These are phyloP conservation scores for Scrobipalpa atriplicella DNA, from an alignment of 2,888 invertebrate genomes.

Conservation along the genomic window DNA sequence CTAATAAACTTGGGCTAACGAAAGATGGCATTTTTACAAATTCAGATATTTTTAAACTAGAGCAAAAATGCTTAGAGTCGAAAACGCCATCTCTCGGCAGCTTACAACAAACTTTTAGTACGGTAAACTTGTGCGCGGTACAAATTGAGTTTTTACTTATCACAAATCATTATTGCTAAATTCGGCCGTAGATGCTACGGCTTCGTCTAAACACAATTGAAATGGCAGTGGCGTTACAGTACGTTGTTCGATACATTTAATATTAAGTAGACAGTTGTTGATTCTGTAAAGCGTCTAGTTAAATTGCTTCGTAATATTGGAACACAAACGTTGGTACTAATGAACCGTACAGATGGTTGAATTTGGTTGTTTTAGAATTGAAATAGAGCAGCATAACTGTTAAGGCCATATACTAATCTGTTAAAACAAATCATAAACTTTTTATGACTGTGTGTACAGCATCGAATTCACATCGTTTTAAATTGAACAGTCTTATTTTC, in stretches of 20 bases:
- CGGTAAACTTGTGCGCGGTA: slow-evolving; percentile 60
- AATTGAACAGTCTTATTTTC: too few relatives aligned
- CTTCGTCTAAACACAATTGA: slow-evolving; percentile 50
- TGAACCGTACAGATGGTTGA: slow-evolving; percentile 32
- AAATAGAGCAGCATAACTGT: too few relatives aligned
- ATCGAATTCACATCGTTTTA: too few relatives aligned
- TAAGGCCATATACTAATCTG: too few relatives aligned
- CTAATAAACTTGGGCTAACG: not conserved
- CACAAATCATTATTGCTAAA: slow-evolving; percentile 77
- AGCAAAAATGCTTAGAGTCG: too few relatives aligned
- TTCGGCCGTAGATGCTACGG: slow-evolving; percentile 34
- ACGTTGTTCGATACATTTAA: slow-evolving; percentile 30
- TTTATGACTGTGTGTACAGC: too few relatives aligned
- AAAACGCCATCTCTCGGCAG: not conserved
- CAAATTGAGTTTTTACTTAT: slow-evolving; percentile 54
- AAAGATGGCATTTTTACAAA: not conserved
- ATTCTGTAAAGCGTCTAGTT: slow-evolving; percentile 54
- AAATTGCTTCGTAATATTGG: slow-evolving; percentile 47
- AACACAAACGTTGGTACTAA: slow-evolving; percentile 48
- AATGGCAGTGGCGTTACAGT: slow-evolving; percentile 60
- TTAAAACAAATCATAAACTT: too few relatives aligned
- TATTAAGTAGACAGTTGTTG: slow-evolving; percentile 60
- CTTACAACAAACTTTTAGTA: not conserved
- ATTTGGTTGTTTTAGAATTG: not conserved
- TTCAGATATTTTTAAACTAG: not conserved